Conservation (phyloP, 1,140 invertebrate genomes). For the Calephelis virginiensis region DNA sequence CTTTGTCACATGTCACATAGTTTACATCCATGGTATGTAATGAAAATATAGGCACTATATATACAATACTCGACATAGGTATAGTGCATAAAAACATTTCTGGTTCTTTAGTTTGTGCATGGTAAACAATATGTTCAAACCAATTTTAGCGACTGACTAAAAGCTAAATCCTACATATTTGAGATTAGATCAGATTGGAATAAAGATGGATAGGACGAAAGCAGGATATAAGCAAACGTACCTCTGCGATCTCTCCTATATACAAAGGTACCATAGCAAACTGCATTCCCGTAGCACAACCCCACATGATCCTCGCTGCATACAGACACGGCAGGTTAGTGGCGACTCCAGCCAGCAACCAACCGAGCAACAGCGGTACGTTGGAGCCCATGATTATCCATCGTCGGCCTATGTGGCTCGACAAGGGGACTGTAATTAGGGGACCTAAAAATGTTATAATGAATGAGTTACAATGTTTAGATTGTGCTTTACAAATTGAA, state of each 20-base stretch:
- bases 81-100: too few species aligned
- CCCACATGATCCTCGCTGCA: slow-evolving; percentile 82
- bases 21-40: too few species aligned
- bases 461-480: too few species aligned
- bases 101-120: too few species aligned
- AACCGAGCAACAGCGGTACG: slow-evolving; percentile 86
- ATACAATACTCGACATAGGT: too few species aligned
- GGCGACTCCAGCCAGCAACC: slow-evolving; percentile 83
- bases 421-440: slow-evolving; percentile 80
- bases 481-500: too few species aligned
- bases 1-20: too few species aligned
- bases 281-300: slow-evolving; percentile 85
- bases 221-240: slow-evolving; percentile 42
- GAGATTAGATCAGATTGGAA: too few species aligned
- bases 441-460: slow-evolving; percentile 62
- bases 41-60: too few species aligned
- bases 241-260: slow-evolving; percentile 91
- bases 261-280: slow-evolving; percentile 91
- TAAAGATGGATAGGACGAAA: background rate
- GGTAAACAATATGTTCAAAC: too few species aligned
- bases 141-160: too few species aligned
- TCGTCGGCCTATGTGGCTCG: slow-evolving; percentile 87
- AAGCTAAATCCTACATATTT: too few species aligned
- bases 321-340: slow-evolving; percentile 78
- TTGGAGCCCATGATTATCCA: slow-evolving; percentile 83